Percentiles rank a stretch among this genome's conserved stretches.
phyloP scores from a whole-genome alignment of 2,797 vertebrate species.

The Discoglossus pictus region DNA sequence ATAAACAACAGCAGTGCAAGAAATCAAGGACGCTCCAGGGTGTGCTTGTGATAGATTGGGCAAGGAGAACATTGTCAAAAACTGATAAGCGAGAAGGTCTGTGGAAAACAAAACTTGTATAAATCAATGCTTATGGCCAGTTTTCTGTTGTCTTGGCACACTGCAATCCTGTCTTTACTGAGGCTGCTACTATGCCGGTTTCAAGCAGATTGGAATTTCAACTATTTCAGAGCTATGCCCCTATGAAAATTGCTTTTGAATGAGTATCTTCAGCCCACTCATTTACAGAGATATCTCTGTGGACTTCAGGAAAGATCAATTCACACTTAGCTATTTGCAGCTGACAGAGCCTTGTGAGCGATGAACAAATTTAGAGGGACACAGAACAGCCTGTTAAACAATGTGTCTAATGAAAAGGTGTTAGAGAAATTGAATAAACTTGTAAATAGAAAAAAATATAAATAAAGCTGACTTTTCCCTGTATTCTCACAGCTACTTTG shows the following conservation, averaged over 20 bases:
- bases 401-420: too few species aligned
- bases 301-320: constrained; percentile 35
- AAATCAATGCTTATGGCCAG: constrained; percentile 17
- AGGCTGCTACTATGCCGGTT: constrained; percentile 17
- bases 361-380: constrained; percentile 13
- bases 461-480: too few species aligned
- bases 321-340: constrained; percentile 40
- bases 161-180: constrained; percentile 7
- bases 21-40: constrained; percentile 38
- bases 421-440: too few species aligned
- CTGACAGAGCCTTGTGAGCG: constrained; percentile 14
- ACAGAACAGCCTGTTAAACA: too few species aligned
- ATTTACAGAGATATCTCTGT: constrained; percentile 31
- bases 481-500: too few species aligned
- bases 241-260: constrained; percentile 38
- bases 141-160: constrained; percentile 10
- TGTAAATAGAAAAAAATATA: too few species aligned
- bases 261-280: constrained; percentile 18
- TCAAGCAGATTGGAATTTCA: constrained; percentile 36
- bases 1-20: constrained; percentile 7
- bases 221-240: constrained; percentile 33
- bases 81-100: constrained; percentile 36
- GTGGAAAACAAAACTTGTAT: constrained; percentile 31
- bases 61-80: constrained; percentile 39
- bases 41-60: constrained; percentile 42